A percentile compares a stretch with the other conserved stretches of the same genome.
phyloP scores from a whole-genome alignment of 2,797 vertebrate species.

The Hapalemur alaotrensis region DNA sequence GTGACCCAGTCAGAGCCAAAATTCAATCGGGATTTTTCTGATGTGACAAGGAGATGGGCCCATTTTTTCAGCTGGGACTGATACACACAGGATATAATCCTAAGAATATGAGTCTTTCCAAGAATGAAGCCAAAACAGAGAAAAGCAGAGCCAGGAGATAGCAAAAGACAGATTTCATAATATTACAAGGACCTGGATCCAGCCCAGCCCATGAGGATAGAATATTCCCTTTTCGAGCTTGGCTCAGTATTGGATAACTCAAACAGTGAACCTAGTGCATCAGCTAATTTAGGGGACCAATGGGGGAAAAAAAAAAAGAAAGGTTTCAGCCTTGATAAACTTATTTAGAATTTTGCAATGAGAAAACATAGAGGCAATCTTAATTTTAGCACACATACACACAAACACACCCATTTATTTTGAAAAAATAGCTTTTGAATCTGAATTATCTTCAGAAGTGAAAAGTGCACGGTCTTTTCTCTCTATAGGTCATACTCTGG shows the following conservation, averaged over 20 bases:
- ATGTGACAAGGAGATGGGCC: neutral
- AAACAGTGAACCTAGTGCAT: neutral
- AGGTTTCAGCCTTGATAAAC: neutral
- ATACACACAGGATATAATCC: neutral
- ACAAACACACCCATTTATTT: neutral
- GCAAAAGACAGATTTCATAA: neutral
- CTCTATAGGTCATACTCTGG: neutral
- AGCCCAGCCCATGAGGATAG: neutral
- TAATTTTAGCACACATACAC: neutral
- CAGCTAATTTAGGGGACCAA: neutral
- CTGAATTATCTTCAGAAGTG: neutral
- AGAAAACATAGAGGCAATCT: neutral
- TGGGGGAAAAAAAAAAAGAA: accelerated
- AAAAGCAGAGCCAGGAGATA: neutral
- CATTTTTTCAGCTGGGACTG: neutral
- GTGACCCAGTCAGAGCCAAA: neutral
- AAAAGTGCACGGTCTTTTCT: neutral
- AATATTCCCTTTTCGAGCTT: neutral
- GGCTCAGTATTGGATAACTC: neutral
- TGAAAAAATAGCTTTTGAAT: neutral
- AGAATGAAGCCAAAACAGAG: neutral
- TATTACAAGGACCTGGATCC: neutral
- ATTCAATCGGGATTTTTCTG: neutral
- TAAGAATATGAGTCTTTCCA: neutral
- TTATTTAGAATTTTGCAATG: neutral